Conservation (phyloP, 2,888 invertebrate species). For the Eucera pruinosa region DNA sequence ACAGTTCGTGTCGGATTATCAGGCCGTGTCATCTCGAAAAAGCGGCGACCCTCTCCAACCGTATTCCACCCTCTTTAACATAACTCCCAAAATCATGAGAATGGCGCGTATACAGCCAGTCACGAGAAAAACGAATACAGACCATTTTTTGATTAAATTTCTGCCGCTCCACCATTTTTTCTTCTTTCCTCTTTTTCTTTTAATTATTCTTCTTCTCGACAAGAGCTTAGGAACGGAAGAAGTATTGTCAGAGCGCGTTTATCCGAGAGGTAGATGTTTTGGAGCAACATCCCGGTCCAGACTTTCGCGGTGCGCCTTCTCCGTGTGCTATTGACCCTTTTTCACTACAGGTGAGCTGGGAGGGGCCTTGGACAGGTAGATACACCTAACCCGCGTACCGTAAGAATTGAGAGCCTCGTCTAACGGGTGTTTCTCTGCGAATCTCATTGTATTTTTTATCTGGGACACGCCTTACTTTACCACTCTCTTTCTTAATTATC, state of each 20-base stretch:
- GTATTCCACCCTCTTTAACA: not conserved
- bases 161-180: conserved; percentile 21
- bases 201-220: conserved; percentile 58
- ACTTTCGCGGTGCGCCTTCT: conserved; percentile 65
- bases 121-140: conserved; percentile 44
- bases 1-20: conserved; percentile 64
- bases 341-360: conserved; percentile 78
- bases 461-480: not conserved
- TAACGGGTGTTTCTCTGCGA: conserved; percentile 69
- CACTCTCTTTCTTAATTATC: not conserved
- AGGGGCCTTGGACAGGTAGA: conserved; percentile 77
- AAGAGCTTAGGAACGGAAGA: conserved; percentile 18
- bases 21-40: conserved; percentile 61
- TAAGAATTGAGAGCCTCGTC: conserved; percentile 64
- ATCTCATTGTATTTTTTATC: conserved; percentile 24
- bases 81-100: conserved; percentile 37
- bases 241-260: conserved; percentile 59
- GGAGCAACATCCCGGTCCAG: conserved; percentile 66
- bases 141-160: conserved; percentile 62
- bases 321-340: conserved; percentile 81
- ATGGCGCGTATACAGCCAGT: conserved; percentile 20
- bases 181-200: conserved; percentile 35
- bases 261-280: conserved; percentile 25
- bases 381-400: conserved; percentile 76
- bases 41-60: conserved; percentile 40